Base-by-base conservation (phyloP, 2,113 vertebrate genomes). In the Gila orcuttii region DNA sequence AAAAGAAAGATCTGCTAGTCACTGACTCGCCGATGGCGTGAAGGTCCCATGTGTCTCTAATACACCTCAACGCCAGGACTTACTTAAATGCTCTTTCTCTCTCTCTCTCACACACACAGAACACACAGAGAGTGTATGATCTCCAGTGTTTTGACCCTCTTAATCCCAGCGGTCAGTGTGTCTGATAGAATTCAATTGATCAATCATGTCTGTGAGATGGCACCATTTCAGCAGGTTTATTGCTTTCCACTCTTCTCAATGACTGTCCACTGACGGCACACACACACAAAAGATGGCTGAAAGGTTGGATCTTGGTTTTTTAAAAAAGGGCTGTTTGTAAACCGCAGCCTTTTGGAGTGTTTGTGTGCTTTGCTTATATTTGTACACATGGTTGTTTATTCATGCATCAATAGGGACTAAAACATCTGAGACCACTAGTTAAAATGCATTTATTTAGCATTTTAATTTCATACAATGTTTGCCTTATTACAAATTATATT, bases 121-220 rank as follows among this genome's bases (percentile, higher is more conserved):
- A 88, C 81, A 87, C 87, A 90, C 90, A 2, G 92, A 96, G 94
- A 95, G 96, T 96, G 95, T 95, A 97, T 97, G 97, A 97, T 98
- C 79, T 87, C 64, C 81, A 78, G 79, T 87, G 97, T 96, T 97
- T 98, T 96, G 96, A 97, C 96, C 96, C 96, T 97, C 96, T 98
- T 99, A 99, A 99, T 99, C 98, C 98, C 95, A 95, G 95, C 93
- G 96, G 96, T 97, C 97, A 97, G 96, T 96, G 95, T 95, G 95
- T 95, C 96, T 98, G 97, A 99, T 99, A 97, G 98, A 99, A 99
- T 99, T 99, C 97, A 99, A 99, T 99, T 99, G 98, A 99, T 99
- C 97, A 99, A 97, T 99, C 97, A 97, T 98, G 97, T 98, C 97
- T 97, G 93, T 93, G 95, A 98, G 97, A 99, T 99, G 97, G 97